Percentiles rank a stretch among this genome's conserved stretches.
Evolutionary conservation across 2,888 invertebrate genomes (phyloP).

Genomic region (Calliopum simillimum): DNA sequence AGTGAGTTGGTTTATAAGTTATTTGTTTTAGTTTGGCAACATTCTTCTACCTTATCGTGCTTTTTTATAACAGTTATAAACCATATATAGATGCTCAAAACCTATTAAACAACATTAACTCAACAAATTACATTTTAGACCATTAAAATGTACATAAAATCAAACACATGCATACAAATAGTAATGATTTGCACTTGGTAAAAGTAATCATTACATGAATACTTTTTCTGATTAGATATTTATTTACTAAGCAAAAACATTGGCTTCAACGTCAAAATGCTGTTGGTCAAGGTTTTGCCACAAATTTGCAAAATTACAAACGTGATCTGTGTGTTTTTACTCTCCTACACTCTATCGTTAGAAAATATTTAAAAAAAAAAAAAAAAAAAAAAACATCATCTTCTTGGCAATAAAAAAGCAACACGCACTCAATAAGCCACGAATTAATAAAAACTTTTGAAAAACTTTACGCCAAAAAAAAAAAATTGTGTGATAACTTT

Average conservation of each 20-base stretch:
- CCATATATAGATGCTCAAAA: no score
- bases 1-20: no score
- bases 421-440: constrained; percentile 42
- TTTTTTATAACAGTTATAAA: no score
- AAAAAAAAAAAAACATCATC: background rate
- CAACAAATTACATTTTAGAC: background rate
- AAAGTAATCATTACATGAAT: no score
- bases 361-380: constrained; percentile 35
- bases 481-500: constrained; percentile 35
- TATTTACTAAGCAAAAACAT: no score
- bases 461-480: constrained; percentile 36
- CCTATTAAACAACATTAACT: background rate
- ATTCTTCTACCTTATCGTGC: no score
- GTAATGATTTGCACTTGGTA: no score
- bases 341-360: background rate
- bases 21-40: no score
- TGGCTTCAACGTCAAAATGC: constrained; percentile 2
- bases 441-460: constrained; percentile 32
- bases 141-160: constrained; percentile 1
- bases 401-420: constrained; percentile 46
- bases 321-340: constrained; percentile 32
- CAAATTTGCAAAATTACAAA: constrained; percentile 33
- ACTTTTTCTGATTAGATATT: no score
- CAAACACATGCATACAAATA: background rate
- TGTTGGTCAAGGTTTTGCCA: constrained; percentile 2